Percentiles rank a stretch among this genome's conserved stretches.
phyloP scores from a whole-genome alignment of 35 echinoderm and acorn worm genomes.

The Acanthaster planci region DNA sequence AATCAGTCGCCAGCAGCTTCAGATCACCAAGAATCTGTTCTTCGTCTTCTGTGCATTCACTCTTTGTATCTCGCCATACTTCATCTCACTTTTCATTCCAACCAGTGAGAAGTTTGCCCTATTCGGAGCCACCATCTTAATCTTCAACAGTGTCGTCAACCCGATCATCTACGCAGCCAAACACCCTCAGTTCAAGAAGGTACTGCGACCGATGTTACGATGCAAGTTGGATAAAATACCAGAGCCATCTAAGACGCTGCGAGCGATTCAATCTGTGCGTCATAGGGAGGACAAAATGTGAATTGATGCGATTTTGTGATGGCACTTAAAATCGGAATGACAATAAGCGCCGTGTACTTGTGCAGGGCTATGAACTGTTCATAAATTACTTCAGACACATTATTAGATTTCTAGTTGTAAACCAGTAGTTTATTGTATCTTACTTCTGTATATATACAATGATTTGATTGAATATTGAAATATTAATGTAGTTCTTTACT shows the following conservation, averaged over 20 bases:
- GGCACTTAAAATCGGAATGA: too few relatives aligned
- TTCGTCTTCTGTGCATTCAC: slow-evolving; percentile 42
- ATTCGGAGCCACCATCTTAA: slow-evolving; percentile 42
- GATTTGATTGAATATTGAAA: too few relatives aligned
- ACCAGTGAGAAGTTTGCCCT: slow-evolving; percentile 23
- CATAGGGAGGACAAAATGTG: too few relatives aligned
- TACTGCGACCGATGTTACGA: slow-evolving; percentile 49
- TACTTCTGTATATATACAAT: too few relatives aligned
- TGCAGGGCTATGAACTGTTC: too few relatives aligned
- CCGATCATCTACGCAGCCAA: slow-evolving; percentile 62
- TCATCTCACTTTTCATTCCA: slow-evolving; percentile 52
- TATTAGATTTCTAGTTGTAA: too few relatives aligned
- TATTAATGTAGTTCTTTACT: too few relatives aligned
- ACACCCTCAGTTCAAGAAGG: slow-evolving; percentile 68
- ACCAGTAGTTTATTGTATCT: too few relatives aligned
- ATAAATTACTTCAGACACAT: too few relatives aligned
- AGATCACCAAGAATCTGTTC: slow-evolving; percentile 73
- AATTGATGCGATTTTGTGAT: too few relatives aligned
- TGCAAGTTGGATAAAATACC: slow-evolving; percentile 49
- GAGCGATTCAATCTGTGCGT: too few relatives aligned
- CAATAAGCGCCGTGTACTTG: too few relatives aligned
- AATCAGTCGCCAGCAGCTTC: slow-evolving; percentile 20
- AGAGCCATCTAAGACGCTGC: slow-evolving; percentile 34
- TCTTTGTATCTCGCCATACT: slow-evolving; percentile 51
- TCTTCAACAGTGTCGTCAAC: slow-evolving; percentile 53